Percentiles rank a stretch among this genome's conserved stretches.
These are phyloP conservation scores for Enteromius radiatus DNA, from an alignment of 2,797 vertebrate species.

Conservation along the genomic window DNA sequence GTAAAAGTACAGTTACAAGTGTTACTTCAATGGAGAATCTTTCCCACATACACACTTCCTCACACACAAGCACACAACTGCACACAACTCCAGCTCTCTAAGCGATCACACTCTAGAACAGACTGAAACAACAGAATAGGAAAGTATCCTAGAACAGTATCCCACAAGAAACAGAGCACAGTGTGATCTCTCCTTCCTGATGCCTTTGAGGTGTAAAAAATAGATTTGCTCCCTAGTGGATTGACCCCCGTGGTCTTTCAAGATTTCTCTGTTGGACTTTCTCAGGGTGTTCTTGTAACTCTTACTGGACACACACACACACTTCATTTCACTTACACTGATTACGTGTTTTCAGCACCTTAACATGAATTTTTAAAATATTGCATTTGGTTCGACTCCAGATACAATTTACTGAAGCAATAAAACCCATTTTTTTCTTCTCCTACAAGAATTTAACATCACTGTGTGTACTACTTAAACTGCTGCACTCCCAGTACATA, in stretches of 20 bases:
- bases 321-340: conserved; percentile 1
- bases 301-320: neutral
- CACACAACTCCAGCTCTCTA: neutral
- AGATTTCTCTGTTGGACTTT: conserved; percentile 10
- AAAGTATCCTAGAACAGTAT: neutral
- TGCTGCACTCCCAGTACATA: conserved; percentile 1
- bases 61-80: neutral
- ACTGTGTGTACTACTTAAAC: neutral
- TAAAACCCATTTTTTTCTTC: neutral
- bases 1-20: neutral
- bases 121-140: conserved; percentile 14
- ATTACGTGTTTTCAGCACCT: conserved; percentile 9
- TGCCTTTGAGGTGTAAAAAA: conserved; percentile 35
- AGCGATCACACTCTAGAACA: conserved; percentile 12
- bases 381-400: conserved; percentile 28
- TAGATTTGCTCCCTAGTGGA: conserved; percentile 12
- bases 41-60: neutral
- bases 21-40: neutral
- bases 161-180: neutral
- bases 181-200: neutral
- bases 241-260: conserved; percentile 17
- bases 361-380: conserved; percentile 23
- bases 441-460: neutral
- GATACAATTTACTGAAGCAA: conserved; percentile 33
- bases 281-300: conserved; percentile 31